Evolutionary conservation across 1,140 invertebrate species (phyloP), one percentile per base, ranked within the genome.

Genomic region (Papilio glaucus): DNA sequence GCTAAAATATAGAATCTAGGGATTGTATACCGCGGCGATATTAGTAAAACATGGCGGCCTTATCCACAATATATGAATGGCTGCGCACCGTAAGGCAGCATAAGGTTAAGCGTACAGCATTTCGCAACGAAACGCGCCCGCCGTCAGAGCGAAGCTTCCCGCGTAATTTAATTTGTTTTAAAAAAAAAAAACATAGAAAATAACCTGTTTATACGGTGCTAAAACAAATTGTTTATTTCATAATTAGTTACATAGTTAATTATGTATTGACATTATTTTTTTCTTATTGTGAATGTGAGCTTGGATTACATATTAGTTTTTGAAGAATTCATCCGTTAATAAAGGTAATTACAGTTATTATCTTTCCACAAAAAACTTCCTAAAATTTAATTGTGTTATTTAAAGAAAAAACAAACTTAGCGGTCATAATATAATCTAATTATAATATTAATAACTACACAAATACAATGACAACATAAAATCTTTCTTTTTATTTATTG

Each of bases 91-190:
- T 65, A 65, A 65, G 62, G 62, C 62, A 65, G 33, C 33, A 38
- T 38, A 65, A 65, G 37, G 62, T 65, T 39, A 53, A 65, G 62
- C 62, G 62, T 65, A 65, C 62, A 38, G 61, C 61, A 65, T 65
- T 65, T 65, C 62, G 62, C 62, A 65, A 65, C 62, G 62, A 65
- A 41, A 41, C 62, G 37, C 62, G 62, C 29, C 62, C 62, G 62
- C 29, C 18, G 18, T 38, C 37, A 65, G 62, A 38, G 62, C 62
- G 62, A 39, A 65, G 62, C 62, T 65, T 65, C 62, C 29, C 62
- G 62, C 62, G 62, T 21, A 18, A 9, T 41, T 38, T 53, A 53
- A 53, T 65, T 37, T 21, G 21, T 65, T 21, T 21, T 7, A 15
- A 61, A 38, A 18, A 21, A 49, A 21, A 21, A n/a, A n/a, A n/a